phyloP scores from a whole-genome alignment of 2,113 vertebrate genomes.

The Delphinus delphis region DNA sequence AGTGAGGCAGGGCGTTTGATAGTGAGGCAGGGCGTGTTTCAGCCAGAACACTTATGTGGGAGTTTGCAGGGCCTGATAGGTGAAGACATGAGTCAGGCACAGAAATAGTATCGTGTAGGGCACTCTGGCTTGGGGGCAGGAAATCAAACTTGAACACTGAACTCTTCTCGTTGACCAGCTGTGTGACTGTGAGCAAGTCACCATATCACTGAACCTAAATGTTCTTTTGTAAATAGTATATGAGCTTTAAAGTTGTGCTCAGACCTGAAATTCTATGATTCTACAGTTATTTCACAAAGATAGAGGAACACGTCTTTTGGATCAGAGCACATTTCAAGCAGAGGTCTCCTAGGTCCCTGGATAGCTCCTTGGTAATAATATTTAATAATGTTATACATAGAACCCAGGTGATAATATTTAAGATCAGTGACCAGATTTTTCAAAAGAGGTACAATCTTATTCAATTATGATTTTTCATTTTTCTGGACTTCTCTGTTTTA shows the following conservation, averaged over 20 bases:
- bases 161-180: background rate
- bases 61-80: background rate
- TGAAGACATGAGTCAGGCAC: background rate
- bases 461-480: background rate
- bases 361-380: background rate
- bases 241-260: background rate
- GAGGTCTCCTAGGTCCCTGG: background rate
- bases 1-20: background rate
- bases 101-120: background rate
- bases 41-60: background rate
- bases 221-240: background rate
- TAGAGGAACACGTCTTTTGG: background rate
- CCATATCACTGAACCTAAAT: background rate
- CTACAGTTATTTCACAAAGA: background rate
- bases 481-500: background rate
- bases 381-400: background rate
- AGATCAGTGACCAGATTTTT: background rate
- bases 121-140: background rate
- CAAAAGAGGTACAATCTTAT: background rate
- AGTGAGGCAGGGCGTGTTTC: background rate
- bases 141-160: background rate
- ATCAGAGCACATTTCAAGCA: background rate
- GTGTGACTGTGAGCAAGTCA: background rate
- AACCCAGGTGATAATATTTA: background rate
- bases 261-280: background rate